Conservation (phyloP, 1,140 invertebrate species). For the Anastrepha obliqua region DNA sequence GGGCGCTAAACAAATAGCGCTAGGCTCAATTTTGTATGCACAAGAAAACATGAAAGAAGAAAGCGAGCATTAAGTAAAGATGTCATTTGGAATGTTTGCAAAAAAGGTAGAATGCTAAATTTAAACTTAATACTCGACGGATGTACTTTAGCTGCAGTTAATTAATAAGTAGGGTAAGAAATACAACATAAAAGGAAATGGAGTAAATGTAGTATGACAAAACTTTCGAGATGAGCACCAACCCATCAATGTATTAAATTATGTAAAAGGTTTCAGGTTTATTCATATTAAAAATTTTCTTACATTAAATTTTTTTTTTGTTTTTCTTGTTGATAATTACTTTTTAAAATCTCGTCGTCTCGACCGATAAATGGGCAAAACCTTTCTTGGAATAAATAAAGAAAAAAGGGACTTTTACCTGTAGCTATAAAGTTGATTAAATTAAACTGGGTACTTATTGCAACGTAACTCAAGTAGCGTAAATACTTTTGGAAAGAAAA, state of each 20-base stretch:
- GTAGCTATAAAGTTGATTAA: background rate
- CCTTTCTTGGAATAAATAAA: background rate
- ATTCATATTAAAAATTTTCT: no score
- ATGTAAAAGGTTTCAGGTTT: no score
- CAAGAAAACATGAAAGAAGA: no score
- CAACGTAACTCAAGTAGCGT: background rate
- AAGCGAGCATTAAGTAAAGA: background rate
- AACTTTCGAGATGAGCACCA: no score
- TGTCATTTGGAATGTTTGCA: background rate
- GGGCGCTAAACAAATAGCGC: no score
- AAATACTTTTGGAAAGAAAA: background rate
- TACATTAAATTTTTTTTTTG: background rate
- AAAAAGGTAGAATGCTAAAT: background rate
- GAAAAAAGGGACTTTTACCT: background rate
- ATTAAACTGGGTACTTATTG: background rate
- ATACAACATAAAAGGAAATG: background rate
- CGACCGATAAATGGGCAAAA: background rate
- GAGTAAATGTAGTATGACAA: background rate
- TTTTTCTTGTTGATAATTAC: background rate
- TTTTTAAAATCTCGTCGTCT: background rate
- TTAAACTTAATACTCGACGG: background rate
- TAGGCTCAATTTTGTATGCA: no score
- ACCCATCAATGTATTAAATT: no score
- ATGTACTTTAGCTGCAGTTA: background rate
- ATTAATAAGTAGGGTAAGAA: background rate